Evolutionary conservation across 2,113 vertebrate genomes (phyloP).

Genomic region (Pelusios castaneus): DNA sequence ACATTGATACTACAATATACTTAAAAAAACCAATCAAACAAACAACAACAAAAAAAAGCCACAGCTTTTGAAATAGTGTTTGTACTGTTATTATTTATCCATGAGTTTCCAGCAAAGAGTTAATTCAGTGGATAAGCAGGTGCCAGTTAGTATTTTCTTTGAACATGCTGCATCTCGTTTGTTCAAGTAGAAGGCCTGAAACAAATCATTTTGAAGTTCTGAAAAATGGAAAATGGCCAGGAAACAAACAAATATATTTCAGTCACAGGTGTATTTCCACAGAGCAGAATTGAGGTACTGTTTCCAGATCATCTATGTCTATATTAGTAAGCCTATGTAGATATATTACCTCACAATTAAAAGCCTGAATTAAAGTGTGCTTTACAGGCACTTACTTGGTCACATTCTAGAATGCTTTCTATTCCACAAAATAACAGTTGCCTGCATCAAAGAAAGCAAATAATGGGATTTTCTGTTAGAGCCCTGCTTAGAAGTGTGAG

Average conservation of each 20-base stretch:
- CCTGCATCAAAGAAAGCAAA: conserved; percentile 30
- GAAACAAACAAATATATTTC: not conserved
- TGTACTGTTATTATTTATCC: not conserved
- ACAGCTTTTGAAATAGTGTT: not conserved
- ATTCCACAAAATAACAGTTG: not conserved
- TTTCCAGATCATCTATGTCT: not conserved
- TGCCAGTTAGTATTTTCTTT: not conserved
- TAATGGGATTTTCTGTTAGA: not conserved
- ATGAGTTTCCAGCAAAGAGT: not conserved
- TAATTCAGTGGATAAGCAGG: not conserved
- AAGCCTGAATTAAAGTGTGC: conserved; percentile 27
- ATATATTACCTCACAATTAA: not conserved
- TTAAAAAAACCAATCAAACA: not conserved
- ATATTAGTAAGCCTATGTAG: conserved; percentile 9
- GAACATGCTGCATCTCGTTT: not conserved
- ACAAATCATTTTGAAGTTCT: not conserved
- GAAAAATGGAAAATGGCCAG: not conserved
- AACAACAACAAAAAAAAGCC: no score
- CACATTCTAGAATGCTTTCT: not conserved
- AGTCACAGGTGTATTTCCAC: not conserved
- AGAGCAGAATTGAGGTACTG: not conserved
- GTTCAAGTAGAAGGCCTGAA: not conserved
- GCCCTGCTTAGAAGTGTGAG: conserved; percentile 22
- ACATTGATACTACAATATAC: not conserved
- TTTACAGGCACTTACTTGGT: not conserved